Percentiles rank a stretch among this genome's conserved stretches.
phyloP scores from a whole-genome alignment of 2,797 vertebrate species.

The Syndactyla subalaris region DNA sequence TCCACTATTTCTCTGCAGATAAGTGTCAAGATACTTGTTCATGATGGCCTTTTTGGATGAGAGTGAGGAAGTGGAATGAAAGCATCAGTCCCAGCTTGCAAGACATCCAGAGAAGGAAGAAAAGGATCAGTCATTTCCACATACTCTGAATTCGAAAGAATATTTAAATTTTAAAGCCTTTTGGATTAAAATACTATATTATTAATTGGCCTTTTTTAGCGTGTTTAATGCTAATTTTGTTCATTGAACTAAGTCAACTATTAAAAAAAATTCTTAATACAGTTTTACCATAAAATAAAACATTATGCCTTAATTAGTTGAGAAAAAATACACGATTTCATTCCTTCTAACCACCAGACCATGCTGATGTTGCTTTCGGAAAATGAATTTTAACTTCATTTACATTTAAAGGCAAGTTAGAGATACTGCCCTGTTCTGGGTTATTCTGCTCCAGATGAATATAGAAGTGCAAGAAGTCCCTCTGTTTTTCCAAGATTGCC shows the following conservation, averaged over 20 bases:
- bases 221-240: neutral
- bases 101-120: neutral
- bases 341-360: neutral
- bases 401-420: neutral
- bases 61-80: neutral
- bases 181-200: neutral
- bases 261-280: neutral
- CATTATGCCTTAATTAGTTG: neutral
- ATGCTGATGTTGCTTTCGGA: neutral
- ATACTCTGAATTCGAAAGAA: neutral
- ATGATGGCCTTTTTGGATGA: neutral
- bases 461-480: neutral
- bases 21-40: neutral
- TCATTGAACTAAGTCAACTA: neutral
- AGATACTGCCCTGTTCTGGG: neutral
- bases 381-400: neutral
- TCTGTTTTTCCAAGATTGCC: neutral
- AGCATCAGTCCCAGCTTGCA: neutral
- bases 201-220: neutral
- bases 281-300: neutral
- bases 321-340: neutral
- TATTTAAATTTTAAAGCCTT: neutral
- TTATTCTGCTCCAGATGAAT: neutral
- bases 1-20: neutral
- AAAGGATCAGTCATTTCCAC: neutral